Percentiles rank a stretch among this genome's conserved stretches.
phyloP scores from a whole-genome alignment of 2,888 invertebrate species.

The Drosophila kambysellisi region DNA sequence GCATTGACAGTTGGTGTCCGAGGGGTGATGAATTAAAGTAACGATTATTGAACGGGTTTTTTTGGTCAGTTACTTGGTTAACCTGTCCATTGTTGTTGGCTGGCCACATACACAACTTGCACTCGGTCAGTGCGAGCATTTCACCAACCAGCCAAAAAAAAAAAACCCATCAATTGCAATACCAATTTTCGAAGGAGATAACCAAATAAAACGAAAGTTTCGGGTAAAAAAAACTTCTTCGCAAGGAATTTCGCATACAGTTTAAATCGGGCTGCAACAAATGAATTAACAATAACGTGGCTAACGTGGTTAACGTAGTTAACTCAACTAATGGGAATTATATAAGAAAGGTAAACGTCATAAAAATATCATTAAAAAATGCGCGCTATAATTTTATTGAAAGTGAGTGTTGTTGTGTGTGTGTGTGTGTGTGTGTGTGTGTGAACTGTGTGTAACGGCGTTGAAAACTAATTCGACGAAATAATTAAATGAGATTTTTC shows the following conservation, averaged over 20 bases:
- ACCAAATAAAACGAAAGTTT: constrained; percentile 62
- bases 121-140: constrained; percentile 55
- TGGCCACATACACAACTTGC: constrained; percentile 1
- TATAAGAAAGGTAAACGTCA: constrained; percentile 50
- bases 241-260: constrained; percentile 26
- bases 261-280: background rate
- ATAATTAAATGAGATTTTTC: constrained; percentile 39
- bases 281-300: constrained; percentile 15
- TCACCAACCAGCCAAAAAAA: constrained; percentile 49
- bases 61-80: constrained; percentile 36
- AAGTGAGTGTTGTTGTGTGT: constrained; percentile 17
- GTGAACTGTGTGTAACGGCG: constrained; percentile 11
- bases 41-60: constrained; percentile 67
- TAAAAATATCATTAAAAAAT: constrained; percentile 23
- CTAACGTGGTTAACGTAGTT: background rate
- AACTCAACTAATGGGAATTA: constrained; percentile 36
- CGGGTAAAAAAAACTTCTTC: constrained; percentile 29
- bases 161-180: constrained; percentile 52
- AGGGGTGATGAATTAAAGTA: constrained; percentile 42
- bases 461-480: constrained; percentile 18
- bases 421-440: background rate
- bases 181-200: constrained; percentile 49
- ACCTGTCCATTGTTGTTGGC: constrained; percentile 22
- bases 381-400: constrained; percentile 10
- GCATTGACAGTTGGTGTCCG: constrained; percentile 61